Conservation (phyloP, 2,888 invertebrate genomes). For the Lasioglossum vierecki region DNA sequence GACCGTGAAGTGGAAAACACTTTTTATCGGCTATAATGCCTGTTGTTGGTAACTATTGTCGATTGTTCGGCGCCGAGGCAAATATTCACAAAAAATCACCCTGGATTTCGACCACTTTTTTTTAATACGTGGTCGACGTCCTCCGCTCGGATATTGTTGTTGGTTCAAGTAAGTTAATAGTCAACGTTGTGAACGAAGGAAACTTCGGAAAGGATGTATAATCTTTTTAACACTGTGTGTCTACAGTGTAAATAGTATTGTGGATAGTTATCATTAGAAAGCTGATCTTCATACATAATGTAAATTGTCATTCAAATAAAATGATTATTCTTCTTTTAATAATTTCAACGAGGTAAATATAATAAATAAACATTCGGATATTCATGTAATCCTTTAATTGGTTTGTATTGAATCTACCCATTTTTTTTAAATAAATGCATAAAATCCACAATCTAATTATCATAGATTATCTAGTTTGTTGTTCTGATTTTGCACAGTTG, state of each 20-base stretch:
- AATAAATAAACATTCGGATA: no score
- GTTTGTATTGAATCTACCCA: no score
- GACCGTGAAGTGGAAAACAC: background rate
- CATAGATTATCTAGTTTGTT: background rate
- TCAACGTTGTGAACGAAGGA: background rate
- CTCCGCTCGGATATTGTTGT: background rate
- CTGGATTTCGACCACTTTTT: background rate
- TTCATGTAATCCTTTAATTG: no score
- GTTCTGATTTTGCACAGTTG: background rate
- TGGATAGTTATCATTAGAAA: no score
- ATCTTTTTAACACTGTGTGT: background rate
- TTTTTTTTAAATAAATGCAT: no score
- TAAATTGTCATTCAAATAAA: no score
- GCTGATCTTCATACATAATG: no score
- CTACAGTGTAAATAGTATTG: background rate
- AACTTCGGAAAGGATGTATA: background rate
- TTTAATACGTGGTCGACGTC: background rate
- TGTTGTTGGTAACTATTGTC: background rate
- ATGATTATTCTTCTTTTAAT: no score
- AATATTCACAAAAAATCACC: background rate
- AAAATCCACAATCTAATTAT: no score
- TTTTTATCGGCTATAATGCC: slow-evolving; percentile 7
- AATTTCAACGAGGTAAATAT: no score
- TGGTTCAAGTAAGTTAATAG: background rate
- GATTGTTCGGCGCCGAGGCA: background rate